phyloP scores from a whole-genome alignment of 2,113 vertebrate genomes.

The Malurus melanocephalus region DNA sequence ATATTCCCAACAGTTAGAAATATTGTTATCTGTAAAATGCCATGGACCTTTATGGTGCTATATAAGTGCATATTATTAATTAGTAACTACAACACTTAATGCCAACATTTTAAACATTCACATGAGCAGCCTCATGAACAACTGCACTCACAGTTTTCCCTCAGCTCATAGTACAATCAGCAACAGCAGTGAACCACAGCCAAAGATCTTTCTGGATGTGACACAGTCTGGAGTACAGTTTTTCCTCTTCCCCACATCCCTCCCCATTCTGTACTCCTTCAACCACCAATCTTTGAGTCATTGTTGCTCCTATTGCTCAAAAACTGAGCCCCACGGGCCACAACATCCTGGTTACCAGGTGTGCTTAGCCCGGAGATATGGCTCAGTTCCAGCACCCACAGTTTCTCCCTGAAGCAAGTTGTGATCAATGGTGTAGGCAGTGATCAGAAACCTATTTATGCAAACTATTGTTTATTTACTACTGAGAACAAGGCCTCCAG shows the following conservation, averaged over 20 bases:
- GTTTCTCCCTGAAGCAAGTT: neutral
- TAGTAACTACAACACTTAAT: slow-evolving; percentile 8
- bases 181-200: neutral
- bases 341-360: neutral
- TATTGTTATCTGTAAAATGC: slow-evolving; percentile 20
- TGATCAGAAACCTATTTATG: slow-evolving; percentile 26
- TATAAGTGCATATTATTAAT: slow-evolving; percentile 33
- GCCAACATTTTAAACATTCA: slow-evolving; percentile 10
- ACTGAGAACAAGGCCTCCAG: neutral
- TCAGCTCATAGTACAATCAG: neutral
- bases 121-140: neutral
- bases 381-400: neutral
- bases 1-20: slow-evolving; percentile 30
- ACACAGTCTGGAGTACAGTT: neutral
- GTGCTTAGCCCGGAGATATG: neutral
- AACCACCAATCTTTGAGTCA: neutral
- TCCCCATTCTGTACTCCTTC: neutral
- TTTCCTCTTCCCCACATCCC: neutral
- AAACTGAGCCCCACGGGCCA: neutral
- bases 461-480: slow-evolving; percentile 15
- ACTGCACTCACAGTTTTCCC: accelerated
- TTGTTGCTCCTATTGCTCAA: neutral
- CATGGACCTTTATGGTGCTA: neutral
- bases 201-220: neutral
- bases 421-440: neutral